Evolutionary conservation across 2,797 vertebrate species (phyloP), one percentile per base, ranked within the genome.

Genomic region (Myoxocephalus aenaeus): DNA sequence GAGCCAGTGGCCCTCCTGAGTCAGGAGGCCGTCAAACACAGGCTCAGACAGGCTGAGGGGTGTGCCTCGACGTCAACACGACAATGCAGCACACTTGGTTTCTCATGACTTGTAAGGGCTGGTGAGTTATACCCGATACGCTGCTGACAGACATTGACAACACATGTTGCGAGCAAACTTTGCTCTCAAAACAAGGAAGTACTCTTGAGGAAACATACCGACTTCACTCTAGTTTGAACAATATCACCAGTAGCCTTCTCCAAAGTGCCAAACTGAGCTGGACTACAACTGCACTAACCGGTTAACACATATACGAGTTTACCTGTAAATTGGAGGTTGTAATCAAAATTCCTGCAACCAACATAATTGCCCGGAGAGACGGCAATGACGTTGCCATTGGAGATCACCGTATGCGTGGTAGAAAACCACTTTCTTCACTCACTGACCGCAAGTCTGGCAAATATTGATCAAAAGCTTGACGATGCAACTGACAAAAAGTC

Each of bases 11-110:
- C 77, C 78, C 77, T 68, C 71, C 46, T 38, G 44, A 66, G 63
- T 38, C 56, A 38, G 61, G 14, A 53, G 1, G 48, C 67, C 51
- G 59, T 79, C 54, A 66, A 59, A 83, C 70, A 83, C 90, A 92
- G 69, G 92, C 86, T 90, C 84, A 87, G 84, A 90, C 92, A 90
- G 74, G 90, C 81, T 77, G 50, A 85, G 70, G 59, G 87, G 91
- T 87, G 90, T 84, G 90, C 78, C 86, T 77, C 22, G 12, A 42
- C 27, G 12, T 70, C 56, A 79, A 79, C 72, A 66, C 53, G 15
- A 86, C 40, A 81, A 81, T 64, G 48, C 59, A 88, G 68, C 59
- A 75, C 65, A 72, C 54, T 38, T 44, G 27, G 34, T 70, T 66
- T 72, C 57, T 81, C 8, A 40, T 13, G 20, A 76, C 63, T 40